Base-by-base conservation (phyloP, 1,140 invertebrate species). In the Lepidotrigona ventralis region DNA sequence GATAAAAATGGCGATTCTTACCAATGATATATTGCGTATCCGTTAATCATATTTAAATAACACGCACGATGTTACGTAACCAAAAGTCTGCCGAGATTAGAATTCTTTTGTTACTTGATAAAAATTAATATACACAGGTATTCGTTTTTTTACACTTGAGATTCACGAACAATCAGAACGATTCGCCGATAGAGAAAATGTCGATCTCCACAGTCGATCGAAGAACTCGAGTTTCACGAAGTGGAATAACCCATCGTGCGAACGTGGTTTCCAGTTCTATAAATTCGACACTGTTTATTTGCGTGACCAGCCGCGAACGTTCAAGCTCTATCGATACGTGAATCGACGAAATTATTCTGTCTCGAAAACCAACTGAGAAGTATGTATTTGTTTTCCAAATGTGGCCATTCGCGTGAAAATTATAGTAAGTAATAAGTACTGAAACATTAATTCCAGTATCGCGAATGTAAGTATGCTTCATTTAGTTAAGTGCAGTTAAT, bases 261-360 rank as follows among this genome's bases (percentile, higher is more conserved):
- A 68, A 75, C 69, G 82, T 60, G 69, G 51, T 83, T 83, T 79
- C 63, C 60, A 33, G 83, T 89, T 86, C 88, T 89, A 89, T 86
- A 89, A 89, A 89, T 89, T 89, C 70, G 66, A 51, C 60, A 29
- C 33, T 89, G 88, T 89, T 89, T 89, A 89, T 89, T 89, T 89
- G 79, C 63, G 70, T 58, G 66, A 63, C 78, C 66, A 53, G 60
- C 76, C 70, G 75, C 66, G 58, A 72, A 86, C 74, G 66, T 81
- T 79, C 56, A 39, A 74, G 51, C 60, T 56, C 29, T 54, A 54
- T 29, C 23, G 79, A 56, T 17, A 39, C 29, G 53, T 2, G 29
- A 5, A 56, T 4, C 71, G 56, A 19, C 46, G 70, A 54, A 33
- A 74, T 46, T 54, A n/a, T 23, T 72, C 39, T 39, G 4, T 39